Conservation (phyloP, 2,888 invertebrate species). For the Tenthredo notha region DNA sequence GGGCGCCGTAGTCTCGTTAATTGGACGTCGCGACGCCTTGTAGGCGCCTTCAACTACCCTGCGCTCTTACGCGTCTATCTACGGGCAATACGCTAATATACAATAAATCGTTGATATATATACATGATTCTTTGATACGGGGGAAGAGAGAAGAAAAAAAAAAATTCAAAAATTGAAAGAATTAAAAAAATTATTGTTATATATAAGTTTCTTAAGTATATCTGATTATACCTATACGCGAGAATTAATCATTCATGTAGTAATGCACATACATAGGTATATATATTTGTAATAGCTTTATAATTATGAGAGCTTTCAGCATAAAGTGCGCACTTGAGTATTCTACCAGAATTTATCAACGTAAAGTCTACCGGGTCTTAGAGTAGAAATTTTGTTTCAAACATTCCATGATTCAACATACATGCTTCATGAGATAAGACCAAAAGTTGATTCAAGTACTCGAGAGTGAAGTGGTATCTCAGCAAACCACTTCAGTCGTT, state of each 20-base stretch:
- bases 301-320: neutral
- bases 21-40: constrained; percentile 61
- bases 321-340: neutral
- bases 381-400: neutral
- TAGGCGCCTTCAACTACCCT: constrained; percentile 55
- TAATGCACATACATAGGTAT: neutral
- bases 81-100: constrained; percentile 3
- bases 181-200: neutral
- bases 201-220: no score
- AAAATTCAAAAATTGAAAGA: neutral
- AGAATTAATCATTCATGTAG: neutral
- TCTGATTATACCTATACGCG: neutral
- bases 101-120: neutral
- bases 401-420: constrained; percentile 19
- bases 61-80: neutral
- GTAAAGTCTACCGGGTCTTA: neutral
- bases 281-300: neutral
- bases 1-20: constrained; percentile 63
- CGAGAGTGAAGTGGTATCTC: constrained; percentile 23
- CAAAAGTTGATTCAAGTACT: constrained; percentile 4
- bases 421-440: neutral
- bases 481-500: constrained; percentile 22
- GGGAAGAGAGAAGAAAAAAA: neutral
- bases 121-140: neutral
- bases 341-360: constrained; percentile 8